A percentile compares a stretch with the other conserved stretches of the same genome.
These are phyloP conservation scores for Gymnocheta viridis DNA, from an alignment of 2,888 invertebrate genomes.

Conservation along the genomic window DNA sequence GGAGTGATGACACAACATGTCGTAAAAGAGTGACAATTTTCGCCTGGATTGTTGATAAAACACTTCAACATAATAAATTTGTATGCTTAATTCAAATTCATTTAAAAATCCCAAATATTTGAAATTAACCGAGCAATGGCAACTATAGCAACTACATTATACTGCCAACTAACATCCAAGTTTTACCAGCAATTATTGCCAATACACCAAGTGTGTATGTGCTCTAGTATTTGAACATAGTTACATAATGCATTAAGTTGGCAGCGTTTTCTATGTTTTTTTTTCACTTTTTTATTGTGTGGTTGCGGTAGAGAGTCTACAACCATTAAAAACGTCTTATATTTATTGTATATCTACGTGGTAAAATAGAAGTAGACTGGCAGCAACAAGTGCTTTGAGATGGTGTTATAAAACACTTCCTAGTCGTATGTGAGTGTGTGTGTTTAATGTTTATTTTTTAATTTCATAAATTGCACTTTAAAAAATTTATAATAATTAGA, in stretches of 20 bases:
- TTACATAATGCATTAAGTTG: conserved; percentile 60
- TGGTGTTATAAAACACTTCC: conserved; percentile 57
- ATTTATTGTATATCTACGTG: conserved; percentile 57
- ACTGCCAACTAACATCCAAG: conserved; percentile 23
- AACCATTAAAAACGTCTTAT: conserved; percentile 44
- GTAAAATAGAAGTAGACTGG: conserved; percentile 57
- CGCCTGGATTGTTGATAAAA: no score
- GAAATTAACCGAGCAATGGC: not conserved
- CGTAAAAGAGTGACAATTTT: no score
- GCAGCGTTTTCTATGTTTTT: conserved; percentile 5
- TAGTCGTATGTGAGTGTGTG: conserved; percentile 25
- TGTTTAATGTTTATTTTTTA: not conserved
- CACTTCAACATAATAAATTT: no score
- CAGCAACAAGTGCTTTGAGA: conserved; percentile 47
- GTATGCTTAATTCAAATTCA: no score
- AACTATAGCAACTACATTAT: conserved; percentile 4
- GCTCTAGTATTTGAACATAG: conserved; percentile 30
- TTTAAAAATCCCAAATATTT: not conserved
- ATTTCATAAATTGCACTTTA: conserved; percentile 48
- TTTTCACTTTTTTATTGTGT: conserved; percentile 17
- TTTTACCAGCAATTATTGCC: conserved; percentile 54
- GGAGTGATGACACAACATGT: no score
- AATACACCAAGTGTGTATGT: conserved; percentile 34
- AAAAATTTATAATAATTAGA: not conserved
- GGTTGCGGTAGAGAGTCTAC: conserved; percentile 37